Conservation (phyloP, 2,888 invertebrate genomes). For the Deladenus siricidicola region DNA sequence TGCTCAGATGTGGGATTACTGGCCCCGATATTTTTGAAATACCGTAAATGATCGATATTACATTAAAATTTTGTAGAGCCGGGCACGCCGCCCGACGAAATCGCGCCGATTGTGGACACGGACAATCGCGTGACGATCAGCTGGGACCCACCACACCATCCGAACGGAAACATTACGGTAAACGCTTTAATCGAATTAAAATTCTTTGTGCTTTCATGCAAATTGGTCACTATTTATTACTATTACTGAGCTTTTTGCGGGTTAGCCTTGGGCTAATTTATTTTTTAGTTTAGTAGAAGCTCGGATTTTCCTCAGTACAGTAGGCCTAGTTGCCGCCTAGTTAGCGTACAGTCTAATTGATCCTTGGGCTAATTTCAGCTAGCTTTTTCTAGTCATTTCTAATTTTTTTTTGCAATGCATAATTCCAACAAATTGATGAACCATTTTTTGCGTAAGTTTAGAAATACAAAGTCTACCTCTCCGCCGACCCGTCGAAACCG, state of each 20-base stretch:
- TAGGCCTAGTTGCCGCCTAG: too few species aligned
- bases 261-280: too few species aligned
- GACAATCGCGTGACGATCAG: constrained; percentile 49
- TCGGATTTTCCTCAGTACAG: too few species aligned
- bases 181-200: constrained; percentile 2
- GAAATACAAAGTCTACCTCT: constrained; percentile 49
- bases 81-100: constrained; percentile 44
- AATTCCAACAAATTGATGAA: too few species aligned
- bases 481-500: constrained; percentile 48
- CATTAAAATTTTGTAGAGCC: constrained; percentile 37
- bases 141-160: constrained; percentile 48
- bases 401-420: neutral
- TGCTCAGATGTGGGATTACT: too few species aligned
- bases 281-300: too few species aligned
- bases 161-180: constrained; percentile 49
- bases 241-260: too few species aligned
- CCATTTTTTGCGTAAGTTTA: constrained; percentile 19
- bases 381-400: neutral
- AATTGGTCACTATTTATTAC: too few species aligned
- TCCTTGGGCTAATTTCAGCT: too few species aligned
- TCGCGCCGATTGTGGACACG: constrained; percentile 42
- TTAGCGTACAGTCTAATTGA: too few species aligned
- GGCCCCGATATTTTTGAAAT: neutral
- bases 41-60: neutral
- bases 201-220: too few species aligned